phyloP scores from a whole-genome alignment of 2,888 invertebrate species.

The Mesochorus sp. region DNA sequence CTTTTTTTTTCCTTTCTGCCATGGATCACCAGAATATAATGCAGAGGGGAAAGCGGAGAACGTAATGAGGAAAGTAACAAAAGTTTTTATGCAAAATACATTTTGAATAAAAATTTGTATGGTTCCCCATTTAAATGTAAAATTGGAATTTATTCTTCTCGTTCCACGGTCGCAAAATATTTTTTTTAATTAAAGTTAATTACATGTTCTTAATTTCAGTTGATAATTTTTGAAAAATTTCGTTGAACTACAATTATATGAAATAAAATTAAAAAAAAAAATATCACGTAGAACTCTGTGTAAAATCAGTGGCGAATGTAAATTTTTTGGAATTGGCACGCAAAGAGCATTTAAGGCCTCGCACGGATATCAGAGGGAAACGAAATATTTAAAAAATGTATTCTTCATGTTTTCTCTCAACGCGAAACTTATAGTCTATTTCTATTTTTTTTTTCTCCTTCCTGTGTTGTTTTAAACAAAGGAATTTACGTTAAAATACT shows the following conservation, averaged over 20 bases:
- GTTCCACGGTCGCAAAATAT: conserved; percentile 26
- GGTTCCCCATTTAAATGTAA: no score
- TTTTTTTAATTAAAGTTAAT: background rate
- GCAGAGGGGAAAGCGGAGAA: background rate
- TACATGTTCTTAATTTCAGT: background rate
- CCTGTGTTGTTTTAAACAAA: conserved; percentile 10
- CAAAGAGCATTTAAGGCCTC: conserved; percentile 62
- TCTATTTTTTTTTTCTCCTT: conserved; percentile 5
- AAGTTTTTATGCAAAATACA: no score
- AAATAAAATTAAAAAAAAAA: background rate
- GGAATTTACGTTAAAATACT: conserved; percentile 39
- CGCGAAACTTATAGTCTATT: conserved; percentile 43
- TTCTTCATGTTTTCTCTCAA: conserved; percentile 17
- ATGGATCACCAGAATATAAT: conserved; percentile 7
- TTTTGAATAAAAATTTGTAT: no score
- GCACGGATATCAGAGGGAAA: conserved; percentile 51
- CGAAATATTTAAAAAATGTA: background rate
- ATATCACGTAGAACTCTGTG: conserved; percentile 23
- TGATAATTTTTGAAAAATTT: background rate
- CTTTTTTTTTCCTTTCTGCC: background rate
- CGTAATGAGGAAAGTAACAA: background rate
- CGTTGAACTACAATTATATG: background rate
- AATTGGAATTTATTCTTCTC: background rate
- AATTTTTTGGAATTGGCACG: conserved; percentile 58
- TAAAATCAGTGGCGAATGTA: conserved; percentile 49